Evolutionary conservation across 1,140 invertebrate species (phyloP), one percentile per base, ranked within the genome.

Genomic region (Meloidogyne hapla): DNA sequence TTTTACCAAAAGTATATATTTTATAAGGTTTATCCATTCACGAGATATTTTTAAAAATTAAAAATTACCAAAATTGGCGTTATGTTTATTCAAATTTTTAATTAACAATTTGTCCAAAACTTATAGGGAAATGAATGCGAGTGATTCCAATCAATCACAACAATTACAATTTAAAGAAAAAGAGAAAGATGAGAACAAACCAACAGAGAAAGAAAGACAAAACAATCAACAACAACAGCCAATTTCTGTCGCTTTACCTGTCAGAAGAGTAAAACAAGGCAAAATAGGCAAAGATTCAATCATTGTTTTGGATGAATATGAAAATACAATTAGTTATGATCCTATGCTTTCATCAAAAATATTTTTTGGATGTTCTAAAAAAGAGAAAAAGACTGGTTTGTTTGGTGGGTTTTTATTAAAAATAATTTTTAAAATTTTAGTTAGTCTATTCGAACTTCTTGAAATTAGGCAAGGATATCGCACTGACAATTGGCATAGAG

Each of bases 391-490:
- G 48, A 56, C 48, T n/a, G 48, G 48, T 56, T 56, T 56, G 1
- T 56, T n/a, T n/a, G n/a, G n/a, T n/a, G n/a, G n/a, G n/a, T n/a
- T n/a, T n/a, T 56, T 56, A n/a, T 56, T n/a, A n/a, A 56, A 21
- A 0, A 2, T 5, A n/a, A n/a, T 69, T 69, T 18, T 12, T 23
- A 15, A 69, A 69, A 40, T 77, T 83, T 69, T 13, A 84, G 84
- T 86, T n/a, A 73, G 76, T 68, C 25, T 86, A 21, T 45, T 66
- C 6, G 82, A 85, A 26, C 15, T 86, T 1, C 62, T 86, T 5
- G 85, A 86, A 81, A 76, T 86, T 25, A 75, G 85, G 63, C 67
- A 84, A 21, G 85, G 85, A 13, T 87, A 86, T 68, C 71, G 64
- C 13, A 84, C 85, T 2, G 85, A 86, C 74, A 83, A 80, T 48